Percentiles rank a stretch among this genome's conserved stretches.
Evolutionary conservation across 2,888 invertebrate genomes (phyloP).

Genomic region (Orthosia gracilis): DNA sequence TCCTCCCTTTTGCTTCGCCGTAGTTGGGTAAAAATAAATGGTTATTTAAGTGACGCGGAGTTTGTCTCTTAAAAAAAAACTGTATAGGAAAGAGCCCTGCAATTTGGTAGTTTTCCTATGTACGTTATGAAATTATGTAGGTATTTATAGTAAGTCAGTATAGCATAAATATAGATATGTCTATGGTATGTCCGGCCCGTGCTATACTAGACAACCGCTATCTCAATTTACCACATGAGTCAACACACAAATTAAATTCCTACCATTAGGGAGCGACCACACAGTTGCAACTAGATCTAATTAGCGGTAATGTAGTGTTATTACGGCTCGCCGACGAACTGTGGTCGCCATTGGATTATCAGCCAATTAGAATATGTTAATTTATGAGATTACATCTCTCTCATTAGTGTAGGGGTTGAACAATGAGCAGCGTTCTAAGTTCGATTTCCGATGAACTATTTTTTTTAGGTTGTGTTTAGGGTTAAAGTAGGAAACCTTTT

Average conservation of each 20-base stretch:
- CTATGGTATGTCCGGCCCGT: neutral
- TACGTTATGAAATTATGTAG: too few relatives aligned
- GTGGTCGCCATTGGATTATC: conserved; percentile 38
- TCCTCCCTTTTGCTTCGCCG: too few relatives aligned
- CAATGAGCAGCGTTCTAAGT: neutral
- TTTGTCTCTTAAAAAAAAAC: too few relatives aligned
- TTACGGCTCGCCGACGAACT: conserved; percentile 20
- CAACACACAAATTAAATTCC: conserved; percentile 45
- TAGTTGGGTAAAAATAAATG: too few relatives aligned
- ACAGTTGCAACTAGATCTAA: conserved; percentile 36
- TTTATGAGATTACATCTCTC: conserved; percentile 5
- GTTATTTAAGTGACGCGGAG: too few relatives aligned
- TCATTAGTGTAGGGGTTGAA: neutral
- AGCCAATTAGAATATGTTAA: conserved; percentile 29
- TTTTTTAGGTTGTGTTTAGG: too few relatives aligned
- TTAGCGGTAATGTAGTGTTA: conserved; percentile 38
- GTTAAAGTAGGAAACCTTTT: too few relatives aligned
- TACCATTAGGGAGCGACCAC: conserved; percentile 21
- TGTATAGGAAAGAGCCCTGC: too few relatives aligned
- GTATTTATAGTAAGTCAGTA: too few relatives aligned
- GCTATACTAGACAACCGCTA: neutral
- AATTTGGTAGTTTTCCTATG: too few relatives aligned
- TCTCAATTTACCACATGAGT: neutral
- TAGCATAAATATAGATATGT: neutral
- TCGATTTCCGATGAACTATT: neutral